Conservation (phyloP, 2,797 vertebrate species). For the Rhinogobio ventralis region DNA sequence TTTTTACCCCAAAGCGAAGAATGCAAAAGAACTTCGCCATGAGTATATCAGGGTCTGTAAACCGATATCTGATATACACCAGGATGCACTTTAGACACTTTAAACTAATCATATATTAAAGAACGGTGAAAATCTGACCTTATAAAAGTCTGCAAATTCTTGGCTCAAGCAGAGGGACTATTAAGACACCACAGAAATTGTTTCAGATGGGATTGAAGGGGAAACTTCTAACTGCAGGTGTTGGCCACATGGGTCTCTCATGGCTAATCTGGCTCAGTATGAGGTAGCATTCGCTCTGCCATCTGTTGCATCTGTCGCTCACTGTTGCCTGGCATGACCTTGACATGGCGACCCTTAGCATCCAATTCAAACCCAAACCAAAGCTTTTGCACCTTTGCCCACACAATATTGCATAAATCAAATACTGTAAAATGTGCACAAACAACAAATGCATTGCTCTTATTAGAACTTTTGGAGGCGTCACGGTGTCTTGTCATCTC, state of each 20-base stretch:
- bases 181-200: neutral
- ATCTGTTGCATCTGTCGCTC: conserved; percentile 35
- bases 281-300: conserved; percentile 21
- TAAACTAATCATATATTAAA: neutral
- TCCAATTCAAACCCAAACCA: neutral
- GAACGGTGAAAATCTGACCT: conserved; percentile 20
- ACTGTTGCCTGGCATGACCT: conserved; percentile 13
- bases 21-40: neutral
- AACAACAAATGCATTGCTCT: neutral
- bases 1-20: neutral
- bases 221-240: conserved; percentile 6
- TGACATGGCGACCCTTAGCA: neutral
- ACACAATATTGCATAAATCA: neutral
- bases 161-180: conserved; percentile 12
- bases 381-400: neutral
- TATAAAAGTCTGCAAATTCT: conserved; percentile 5
- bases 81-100: neutral
- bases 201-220: conserved; percentile 15
- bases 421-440: neutral
- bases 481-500: neutral
- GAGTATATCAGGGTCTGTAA: neutral
- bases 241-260: conserved; percentile 24
- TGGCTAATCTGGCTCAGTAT: conserved; percentile 23
- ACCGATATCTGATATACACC: neutral
- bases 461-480: neutral